Evolutionary conservation across 1,140 invertebrate genomes (phyloP).

Genomic region (Sycophaga agraensis): DNA sequence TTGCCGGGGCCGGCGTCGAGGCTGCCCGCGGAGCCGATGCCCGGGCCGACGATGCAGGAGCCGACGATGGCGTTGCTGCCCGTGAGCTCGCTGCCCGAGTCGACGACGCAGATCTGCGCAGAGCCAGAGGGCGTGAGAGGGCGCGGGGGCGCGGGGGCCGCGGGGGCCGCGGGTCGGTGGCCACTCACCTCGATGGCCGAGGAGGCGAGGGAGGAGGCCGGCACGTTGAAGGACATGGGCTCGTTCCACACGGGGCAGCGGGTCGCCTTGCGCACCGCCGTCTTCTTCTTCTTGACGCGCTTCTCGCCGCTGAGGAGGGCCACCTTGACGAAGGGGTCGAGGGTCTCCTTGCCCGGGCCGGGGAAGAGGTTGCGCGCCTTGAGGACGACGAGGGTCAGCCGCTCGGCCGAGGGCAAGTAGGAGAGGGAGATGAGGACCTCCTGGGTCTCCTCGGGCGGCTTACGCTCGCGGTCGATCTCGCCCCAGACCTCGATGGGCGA

Average conservation of each 20-base stretch:
- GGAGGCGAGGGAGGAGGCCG: conserved; percentile 67
- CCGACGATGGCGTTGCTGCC: conserved; percentile 71
- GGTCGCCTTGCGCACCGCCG: conserved; percentile 80
- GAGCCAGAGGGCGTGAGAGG: too few relatives aligned
- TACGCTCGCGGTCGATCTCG: conserved; percentile 72
- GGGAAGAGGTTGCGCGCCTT: conserved; percentile 81
- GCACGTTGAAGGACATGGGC: conserved; percentile 85
- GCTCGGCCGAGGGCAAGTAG: conserved; percentile 83
- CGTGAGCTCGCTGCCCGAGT: conserved; percentile 66
- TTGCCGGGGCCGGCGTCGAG: conserved; percentile 36
- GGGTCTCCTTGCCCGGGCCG: conserved; percentile 56
- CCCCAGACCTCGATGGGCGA: conserved; percentile 75
- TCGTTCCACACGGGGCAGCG: conserved; percentile 95
- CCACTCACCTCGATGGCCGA: conserved; percentile 73
- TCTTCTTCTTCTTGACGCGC: conserved; percentile 88
- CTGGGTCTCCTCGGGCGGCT: conserved; percentile 76
- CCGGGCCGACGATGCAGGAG: conserved; percentile 70
- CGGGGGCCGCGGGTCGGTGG: too few relatives aligned
- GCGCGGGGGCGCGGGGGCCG: too few relatives aligned
- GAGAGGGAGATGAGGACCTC: conserved; percentile 81
- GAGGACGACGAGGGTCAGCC: conserved; percentile 78
- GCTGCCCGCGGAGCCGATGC: conserved; percentile 55
- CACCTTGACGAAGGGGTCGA: conserved; percentile 90
- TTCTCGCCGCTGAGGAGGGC: conserved; percentile 84
- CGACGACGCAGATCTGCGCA: conserved; percentile 62